Conservation (phyloP, 2,888 invertebrate genomes). For the Tipula helvola region DNA sequence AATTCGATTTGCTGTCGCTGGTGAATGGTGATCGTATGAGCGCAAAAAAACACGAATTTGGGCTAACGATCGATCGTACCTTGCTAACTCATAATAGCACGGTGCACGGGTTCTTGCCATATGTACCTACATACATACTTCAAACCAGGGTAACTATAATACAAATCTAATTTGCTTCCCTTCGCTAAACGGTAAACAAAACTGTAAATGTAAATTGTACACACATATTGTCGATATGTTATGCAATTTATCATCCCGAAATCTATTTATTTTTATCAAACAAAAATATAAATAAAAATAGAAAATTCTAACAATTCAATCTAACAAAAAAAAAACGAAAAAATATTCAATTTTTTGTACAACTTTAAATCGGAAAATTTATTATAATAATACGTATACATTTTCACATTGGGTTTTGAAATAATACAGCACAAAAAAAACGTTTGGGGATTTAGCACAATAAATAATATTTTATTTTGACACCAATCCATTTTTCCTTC, state of each 20-base stretch:
- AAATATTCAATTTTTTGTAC: neutral
- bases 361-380: slow-evolving; percentile 4
- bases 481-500: neutral
- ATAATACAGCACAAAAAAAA: neutral
- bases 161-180: neutral
- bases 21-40: too few relatives aligned
- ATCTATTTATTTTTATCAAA: neutral
- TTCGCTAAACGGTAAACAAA: neutral
- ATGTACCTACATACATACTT: too few relatives aligned
- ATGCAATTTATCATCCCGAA: neutral
- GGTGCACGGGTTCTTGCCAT: too few relatives aligned
- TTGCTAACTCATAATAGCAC: too few relatives aligned
- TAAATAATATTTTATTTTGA: slow-evolving; percentile 4
- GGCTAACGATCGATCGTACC: too few relatives aligned
- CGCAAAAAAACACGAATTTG: too few relatives aligned
- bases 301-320: neutral
- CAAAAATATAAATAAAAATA: neutral
- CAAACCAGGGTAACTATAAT: neutral
- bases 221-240: neutral
- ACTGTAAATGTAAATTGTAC: neutral
- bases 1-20: too few relatives aligned
- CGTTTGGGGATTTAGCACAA: neutral
- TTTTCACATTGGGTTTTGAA: neutral
- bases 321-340: neutral
- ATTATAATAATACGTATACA: neutral